These are phyloP conservation scores for Aradophagus sp. DNA, from an alignment of 1,140 invertebrate genomes.

Conservation along the genomic window DNA sequence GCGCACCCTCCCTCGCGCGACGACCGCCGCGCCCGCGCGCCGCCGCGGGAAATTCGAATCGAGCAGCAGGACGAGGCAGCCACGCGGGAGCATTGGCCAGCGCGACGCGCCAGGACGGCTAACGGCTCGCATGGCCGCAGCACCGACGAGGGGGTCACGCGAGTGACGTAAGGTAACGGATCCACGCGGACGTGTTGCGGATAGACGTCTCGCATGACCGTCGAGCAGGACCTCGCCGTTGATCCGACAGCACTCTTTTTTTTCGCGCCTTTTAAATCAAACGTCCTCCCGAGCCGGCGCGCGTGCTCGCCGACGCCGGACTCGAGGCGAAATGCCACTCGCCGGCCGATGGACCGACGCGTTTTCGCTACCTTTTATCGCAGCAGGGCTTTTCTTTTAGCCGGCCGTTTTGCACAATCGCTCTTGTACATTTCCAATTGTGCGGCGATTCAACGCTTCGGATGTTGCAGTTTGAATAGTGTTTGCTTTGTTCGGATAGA, in stretches of 20 bases:
- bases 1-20: neutral
- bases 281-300: neutral
- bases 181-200: slow-evolving; percentile 52
- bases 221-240: slow-evolving; percentile 12
- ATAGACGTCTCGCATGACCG: slow-evolving; percentile 29
- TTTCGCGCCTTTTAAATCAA: slow-evolving; percentile 5
- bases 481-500: no score
- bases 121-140: slow-evolving; percentile 53
- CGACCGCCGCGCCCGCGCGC: slow-evolving; percentile 3
- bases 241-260: slow-evolving; percentile 10
- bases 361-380: slow-evolving; percentile 7
- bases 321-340: no score
- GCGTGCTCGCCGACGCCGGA: no score
- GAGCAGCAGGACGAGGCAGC: neutral
- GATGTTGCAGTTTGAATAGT: no score
- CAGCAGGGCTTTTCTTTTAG: neutral
- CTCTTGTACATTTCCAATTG: no score
- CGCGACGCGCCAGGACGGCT: slow-evolving; percentile 29
- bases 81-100: slow-evolving; percentile 26
- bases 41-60: slow-evolving; percentile 44
- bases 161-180: slow-evolving; percentile 71
- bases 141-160: slow-evolving; percentile 51
- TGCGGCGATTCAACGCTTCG: no score
- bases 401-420: no score
- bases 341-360: no score